Evolutionary conservation across 2,888 invertebrate genomes (phyloP).

Genomic region (Cheilosia impressa): DNA sequence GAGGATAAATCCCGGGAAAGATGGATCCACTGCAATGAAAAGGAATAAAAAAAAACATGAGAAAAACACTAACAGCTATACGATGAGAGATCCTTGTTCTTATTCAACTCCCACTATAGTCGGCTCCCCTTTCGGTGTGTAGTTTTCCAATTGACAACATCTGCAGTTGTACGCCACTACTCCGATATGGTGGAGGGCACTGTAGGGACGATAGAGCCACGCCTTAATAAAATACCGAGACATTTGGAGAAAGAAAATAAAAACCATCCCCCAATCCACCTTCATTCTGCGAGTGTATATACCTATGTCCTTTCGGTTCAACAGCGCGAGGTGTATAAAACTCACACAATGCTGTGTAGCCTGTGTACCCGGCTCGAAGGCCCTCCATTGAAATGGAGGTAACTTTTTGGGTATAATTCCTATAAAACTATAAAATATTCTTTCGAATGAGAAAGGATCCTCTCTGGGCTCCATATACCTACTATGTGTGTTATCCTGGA

Average conservation of each 20-base stretch:
- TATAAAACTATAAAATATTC: slow-evolving; percentile 72
- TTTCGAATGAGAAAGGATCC: slow-evolving; percentile 56
- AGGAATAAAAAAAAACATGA: background rate
- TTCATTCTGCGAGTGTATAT: slow-evolving; percentile 30
- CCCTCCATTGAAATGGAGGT: slow-evolving; percentile 59
- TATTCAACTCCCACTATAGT: slow-evolving; percentile 20
- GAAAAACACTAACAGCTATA: background rate
- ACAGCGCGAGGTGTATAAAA: slow-evolving; percentile 44
- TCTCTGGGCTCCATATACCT: slow-evolving; percentile 3
- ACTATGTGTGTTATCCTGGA: slow-evolving; percentile 62
- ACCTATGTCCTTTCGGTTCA: slow-evolving; percentile 64
- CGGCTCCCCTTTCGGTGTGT: slow-evolving; percentile 11
- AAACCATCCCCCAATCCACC: slow-evolving; percentile 46
- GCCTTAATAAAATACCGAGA: slow-evolving; percentile 74
- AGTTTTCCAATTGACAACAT: slow-evolving; percentile 72
- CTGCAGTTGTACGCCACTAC: slow-evolving; percentile 57
- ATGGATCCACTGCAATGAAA: slow-evolving; percentile 36
- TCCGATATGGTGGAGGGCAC: background rate
- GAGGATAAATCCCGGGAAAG: slow-evolving; percentile 20
- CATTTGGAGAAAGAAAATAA: slow-evolving; percentile 74
- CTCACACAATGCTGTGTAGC: slow-evolving; percentile 35
- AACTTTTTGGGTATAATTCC: slow-evolving; percentile 71
- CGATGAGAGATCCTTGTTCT: slow-evolving; percentile 31
- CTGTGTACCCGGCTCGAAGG: slow-evolving; percentile 50
- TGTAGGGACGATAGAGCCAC: slow-evolving; percentile 69